Evolutionary conservation across 1,140 invertebrate genomes (phyloP), one percentile per base, ranked within the genome.

Genomic region (Metopolophium dirhodum): DNA sequence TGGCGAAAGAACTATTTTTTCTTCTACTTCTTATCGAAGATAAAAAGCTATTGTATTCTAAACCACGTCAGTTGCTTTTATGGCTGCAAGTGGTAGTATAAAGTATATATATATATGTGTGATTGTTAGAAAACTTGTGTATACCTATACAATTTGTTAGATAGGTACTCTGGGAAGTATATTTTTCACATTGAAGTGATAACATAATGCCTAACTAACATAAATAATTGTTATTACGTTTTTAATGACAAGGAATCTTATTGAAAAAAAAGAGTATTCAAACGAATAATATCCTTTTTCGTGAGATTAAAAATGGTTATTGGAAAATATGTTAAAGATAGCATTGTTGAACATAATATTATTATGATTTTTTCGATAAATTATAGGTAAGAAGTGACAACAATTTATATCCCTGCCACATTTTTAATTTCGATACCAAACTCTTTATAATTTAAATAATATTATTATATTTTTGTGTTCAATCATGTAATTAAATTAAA

Each of bases 31-130:
- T 89, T 89, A 54, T 89, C 49, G 87, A 54, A 89, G 49, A 89
- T 89, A 89, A 89, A 89, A 89, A 89, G 49, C 49, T 89, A 89
- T 89, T 89, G 87, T 89, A 89, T 89, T 89, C n/a, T 89, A 35
- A 89, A 54, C 49, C 49, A 89, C 87, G 49, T 54, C 87, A 54
- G 87, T 54, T 89, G 51, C 49, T 89, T 89, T 89, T 89, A 89
- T 89, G 3, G 26, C 45, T 6, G 23, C 41, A 45, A 26, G 37
- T 86, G 26, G 23, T 45, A 41, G 23, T 86, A 41, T 11, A 14
- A 37, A 85, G 37, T 85, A 26, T 35, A 54, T 41, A 83, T n/a
- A n/a, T 83, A 41, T 88, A 54, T 37, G 26, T 11, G n/a, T 6
- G 20, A 89, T 89, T 89, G 47, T 89, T 54, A 3, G 49, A 51